Evolutionary conservation across 2,797 vertebrate genomes (phyloP), one percentile per base, ranked within the genome.

Genomic region (Ispidina picta): DNA sequence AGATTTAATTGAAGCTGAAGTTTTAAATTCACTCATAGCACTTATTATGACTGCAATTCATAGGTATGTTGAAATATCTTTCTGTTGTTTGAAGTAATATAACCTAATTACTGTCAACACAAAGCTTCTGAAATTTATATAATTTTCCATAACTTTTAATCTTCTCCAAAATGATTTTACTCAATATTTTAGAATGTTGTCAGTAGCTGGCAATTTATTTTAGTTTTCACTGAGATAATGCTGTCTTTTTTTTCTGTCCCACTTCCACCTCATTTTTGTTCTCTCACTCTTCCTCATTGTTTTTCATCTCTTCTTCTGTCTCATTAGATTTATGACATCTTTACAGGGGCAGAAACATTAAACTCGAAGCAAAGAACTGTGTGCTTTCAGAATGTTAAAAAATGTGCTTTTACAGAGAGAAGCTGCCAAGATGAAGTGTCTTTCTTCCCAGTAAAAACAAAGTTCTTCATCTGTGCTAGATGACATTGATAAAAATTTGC

Each of bases 381-480:
- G 43, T 68, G 29, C 56, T 89, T 92, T 84, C 33, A 31, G 79
- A 82, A 65, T 88, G 78, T 63, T 65, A 92, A 70, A 48, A 78
- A 73, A 75, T 62, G 35, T 66, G 21, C 54, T 89, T 91, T 79
- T 74, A 83, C 68, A 59, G 48, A 52, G 39, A 25, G n/a, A 86
- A 64, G 22, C 13, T 56, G 15, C 54, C 73, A 89, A 87, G 55
- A 91, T 85, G 37, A 86, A 82, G 44, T 43, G 16, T 35, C 29
- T 76, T 88, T 52, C 62, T 83, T 44, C 5, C 8, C 31, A 70
- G 0, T 5, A 88, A 48, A 84, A 92, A 85, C 7, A 83, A 39
- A 89, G 56, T 59, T 87, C 59, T 31, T 93, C 69, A 82, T 51
- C 23, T 11, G 23, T 54, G 43, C 48, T 76, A 28, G n/a, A 69